phyloP scores from a whole-genome alignment of 2,113 vertebrate genomes.

The Paratilapia polleni region DNA sequence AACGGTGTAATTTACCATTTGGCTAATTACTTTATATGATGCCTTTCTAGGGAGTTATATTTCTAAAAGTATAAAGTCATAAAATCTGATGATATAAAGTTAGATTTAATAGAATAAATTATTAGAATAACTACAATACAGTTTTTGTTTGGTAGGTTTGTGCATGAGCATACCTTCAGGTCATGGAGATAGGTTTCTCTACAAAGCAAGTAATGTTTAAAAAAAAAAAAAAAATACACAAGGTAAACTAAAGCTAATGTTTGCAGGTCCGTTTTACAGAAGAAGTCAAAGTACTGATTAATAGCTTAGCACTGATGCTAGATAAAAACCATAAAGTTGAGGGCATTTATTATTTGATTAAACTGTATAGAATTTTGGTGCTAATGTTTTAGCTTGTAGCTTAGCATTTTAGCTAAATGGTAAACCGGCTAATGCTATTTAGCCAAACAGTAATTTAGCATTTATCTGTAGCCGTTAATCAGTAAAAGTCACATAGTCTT shows the following conservation, averaged over 20 bases:
- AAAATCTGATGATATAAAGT: not conserved
- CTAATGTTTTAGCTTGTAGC: not conserved
- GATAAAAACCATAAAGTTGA: not conserved
- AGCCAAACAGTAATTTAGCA: not conserved
- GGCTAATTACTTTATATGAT: not conserved
- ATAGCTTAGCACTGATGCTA: not conserved
- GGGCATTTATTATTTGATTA: not conserved
- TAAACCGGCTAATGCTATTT: not conserved
- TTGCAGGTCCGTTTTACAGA: no score
- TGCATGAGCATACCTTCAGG: not conserved
- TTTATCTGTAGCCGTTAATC: not conserved
- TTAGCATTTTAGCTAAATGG: not conserved
- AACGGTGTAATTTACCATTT: not conserved
- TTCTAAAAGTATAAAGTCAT: no score
- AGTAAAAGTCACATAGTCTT: conserved; percentile 30
- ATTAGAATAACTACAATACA: not conserved
- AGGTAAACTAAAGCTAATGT: no score
- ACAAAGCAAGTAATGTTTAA: not conserved
- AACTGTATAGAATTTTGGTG: not conserved
- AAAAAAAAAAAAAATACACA: no score
- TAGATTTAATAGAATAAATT: not conserved
- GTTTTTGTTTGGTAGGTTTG: not conserved
- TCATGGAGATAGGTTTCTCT: no score
- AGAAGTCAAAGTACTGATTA: not conserved
- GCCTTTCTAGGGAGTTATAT: not conserved